Percentiles rank a stretch among this genome's conserved stretches.
phyloP scores from a whole-genome alignment of 2,113 vertebrate species.

The Apistogramma diplotaenia region DNA sequence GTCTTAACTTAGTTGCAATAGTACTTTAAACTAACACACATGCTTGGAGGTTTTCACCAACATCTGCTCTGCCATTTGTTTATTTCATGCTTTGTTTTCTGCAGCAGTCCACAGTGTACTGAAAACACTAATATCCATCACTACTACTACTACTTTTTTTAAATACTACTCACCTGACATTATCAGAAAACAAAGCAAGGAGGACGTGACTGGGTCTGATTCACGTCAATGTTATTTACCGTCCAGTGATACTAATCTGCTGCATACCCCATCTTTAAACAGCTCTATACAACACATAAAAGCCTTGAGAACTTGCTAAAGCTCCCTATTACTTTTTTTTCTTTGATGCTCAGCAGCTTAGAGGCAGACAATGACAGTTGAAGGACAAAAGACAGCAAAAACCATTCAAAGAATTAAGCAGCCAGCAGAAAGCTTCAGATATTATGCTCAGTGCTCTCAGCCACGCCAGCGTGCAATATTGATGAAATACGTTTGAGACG shows the following conservation, averaged over 20 bases:
- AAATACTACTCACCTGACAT: neutral
- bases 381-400: neutral
- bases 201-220: neutral
- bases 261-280: neutral
- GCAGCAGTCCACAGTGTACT: too few species aligned
- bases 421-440: conserved; percentile 23
- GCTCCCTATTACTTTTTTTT: neutral
- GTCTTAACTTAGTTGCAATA: too few species aligned
- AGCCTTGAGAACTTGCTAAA: neutral
- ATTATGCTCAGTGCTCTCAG: neutral
- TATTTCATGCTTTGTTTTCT: neutral
- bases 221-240: neutral
- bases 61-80: neutral
- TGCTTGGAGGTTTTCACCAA: neutral
- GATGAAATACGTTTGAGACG: neutral
- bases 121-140: neutral
- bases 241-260: neutral
- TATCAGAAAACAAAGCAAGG: neutral
- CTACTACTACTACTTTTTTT: too few species aligned
- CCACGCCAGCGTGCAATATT: neutral
- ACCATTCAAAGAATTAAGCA: conserved; percentile 19
- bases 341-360: conserved; percentile 5
- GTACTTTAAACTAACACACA: neutral
- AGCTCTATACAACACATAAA: neutral
- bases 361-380: neutral